Base-by-base conservation (phyloP, 1,140 invertebrate genomes). In the Brachionus manjavacas region DNA sequence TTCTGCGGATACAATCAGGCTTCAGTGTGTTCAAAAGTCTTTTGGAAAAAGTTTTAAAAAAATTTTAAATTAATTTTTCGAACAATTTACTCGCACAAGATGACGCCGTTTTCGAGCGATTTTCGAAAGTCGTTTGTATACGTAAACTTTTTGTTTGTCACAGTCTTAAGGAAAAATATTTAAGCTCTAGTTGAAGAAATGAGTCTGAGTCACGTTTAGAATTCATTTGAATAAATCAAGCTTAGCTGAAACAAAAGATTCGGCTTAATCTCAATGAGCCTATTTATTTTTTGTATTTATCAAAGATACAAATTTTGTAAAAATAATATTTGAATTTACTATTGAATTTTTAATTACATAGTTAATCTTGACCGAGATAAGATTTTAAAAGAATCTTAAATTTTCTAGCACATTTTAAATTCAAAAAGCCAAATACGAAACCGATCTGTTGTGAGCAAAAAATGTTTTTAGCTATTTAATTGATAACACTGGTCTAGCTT, bases 21-120 rank as follows among this genome's bases (percentile, higher is more conserved):
- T 87, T 87, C 14, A 89, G 76, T 49, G 84, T 79, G 85, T 89
- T 89, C 55, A 89, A 81, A 49, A 89, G 85, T 74, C 89, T 89
- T 85, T 49, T 35, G 39, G 11, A 39, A 39, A 49, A n/a, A 70
- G 11, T 4, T 31, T 20, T 52, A 84, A 39, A 49, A n/a, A 70
- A 20, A 12, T 31, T 11, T 39, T n/a, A n/a, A 20, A 74, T 12
- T 68, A 49, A 16, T 41, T 52, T 52, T 14, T 41, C 49, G 43
- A 83, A 46, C n/a, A 49, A 79, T 43, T 88, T 87, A 89, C 89
- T 88, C 87, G 88, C 89, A 89, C 12, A 89, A 84, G 11, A 89
- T 86, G 8, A 89, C 85, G 16, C 89, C 89, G 87, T 88, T 88
- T 72, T 88, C 86, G 11, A 89, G 85, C 8, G 89, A 89, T 66